Evolutionary conservation across 2,797 vertebrate genomes (phyloP), one percentile per base, ranked within the genome.

Genomic region (Echeneis naucrates): DNA sequence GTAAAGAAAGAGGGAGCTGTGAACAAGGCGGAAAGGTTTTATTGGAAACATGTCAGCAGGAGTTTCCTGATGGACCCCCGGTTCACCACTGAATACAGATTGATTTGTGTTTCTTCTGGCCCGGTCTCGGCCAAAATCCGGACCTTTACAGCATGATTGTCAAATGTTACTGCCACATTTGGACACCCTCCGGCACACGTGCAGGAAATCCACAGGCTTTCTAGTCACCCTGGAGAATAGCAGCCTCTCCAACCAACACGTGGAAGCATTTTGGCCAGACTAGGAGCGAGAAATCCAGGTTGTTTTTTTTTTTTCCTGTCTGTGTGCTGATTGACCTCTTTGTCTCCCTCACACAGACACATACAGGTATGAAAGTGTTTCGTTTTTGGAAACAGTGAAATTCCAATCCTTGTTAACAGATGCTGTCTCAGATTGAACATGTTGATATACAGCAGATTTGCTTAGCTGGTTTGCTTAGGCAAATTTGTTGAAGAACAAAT

Each of bases 1-100:
- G 33, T 53, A 10, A 16, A 61, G 47, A n/a, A 40, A 24, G 8
- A 23, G 53, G 51, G 5, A 64, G 24, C 77, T 53, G 30, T 60
- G 3, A 26, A 40, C 21, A 26, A 32, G n/a, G 66, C 32, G 63
- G 57, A 78, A 78, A 68, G 70, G 61, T 75, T 78, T 75, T 56
- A 47, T 57, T 51, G 62, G 68, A 78, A 66, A 45, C 19, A 26
- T 40, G 23, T 59, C 48, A 7, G 21, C 33, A 10, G 44, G 50
- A 68, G 17, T 59, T 77, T 72, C 63, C 51, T 24, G 7, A 51
- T 48, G 51, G 58, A 64, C 16, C 8, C 27, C 37, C 51, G 3
- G 44, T 62, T 44, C 33, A 55, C 32, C 33, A 37, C 42, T 2
- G 37, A 58, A 37, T 44, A 44, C 37, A 56, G 32, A 33, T 33